Evolutionary conservation across 2,888 invertebrate genomes (phyloP).

Genomic region (Eustalomyia histrio): DNA sequence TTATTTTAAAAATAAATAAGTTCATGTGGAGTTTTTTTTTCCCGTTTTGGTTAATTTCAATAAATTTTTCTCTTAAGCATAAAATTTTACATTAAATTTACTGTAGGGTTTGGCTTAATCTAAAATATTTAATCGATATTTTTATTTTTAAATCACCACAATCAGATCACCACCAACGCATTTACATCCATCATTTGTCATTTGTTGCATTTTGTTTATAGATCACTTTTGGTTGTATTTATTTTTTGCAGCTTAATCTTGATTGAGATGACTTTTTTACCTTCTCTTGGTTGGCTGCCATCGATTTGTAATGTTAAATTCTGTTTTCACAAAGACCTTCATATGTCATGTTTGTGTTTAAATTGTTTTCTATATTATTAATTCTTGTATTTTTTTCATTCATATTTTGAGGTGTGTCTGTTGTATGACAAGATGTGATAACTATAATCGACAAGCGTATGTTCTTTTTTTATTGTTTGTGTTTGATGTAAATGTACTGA

Average conservation of each 20-base stretch:
- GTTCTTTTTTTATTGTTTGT: constrained; percentile 31
- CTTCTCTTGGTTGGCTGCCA: background rate
- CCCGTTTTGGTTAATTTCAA: background rate
- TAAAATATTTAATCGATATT: constrained; percentile 42
- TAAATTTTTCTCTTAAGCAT: constrained; percentile 6
- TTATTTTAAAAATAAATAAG: constrained; percentile 29
- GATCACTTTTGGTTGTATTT: constrained; percentile 36
- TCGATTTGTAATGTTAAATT: constrained; percentile 18
- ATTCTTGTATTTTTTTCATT: background rate
- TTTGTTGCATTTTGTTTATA: constrained; percentile 31
- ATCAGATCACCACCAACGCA: constrained; percentile 45
- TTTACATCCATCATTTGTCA: constrained; percentile 59
- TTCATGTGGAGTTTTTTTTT: constrained; percentile 39
- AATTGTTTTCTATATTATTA: background rate
- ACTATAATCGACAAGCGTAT: constrained; percentile 49
- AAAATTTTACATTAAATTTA: background rate
- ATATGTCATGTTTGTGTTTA: constrained; percentile 34
- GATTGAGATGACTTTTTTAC: constrained; percentile 37
- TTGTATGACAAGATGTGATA: constrained; percentile 49
- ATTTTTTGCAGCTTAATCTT: constrained; percentile 54
- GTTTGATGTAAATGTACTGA: constrained; percentile 41
- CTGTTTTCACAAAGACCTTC: constrained; percentile 9
- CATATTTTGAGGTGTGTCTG: constrained; percentile 41
- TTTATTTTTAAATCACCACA: constrained; percentile 16
- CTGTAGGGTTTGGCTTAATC: constrained; percentile 43